These are phyloP conservation scores for Anguilla anguilla DNA, from an alignment of 2,797 vertebrate species.

Conservation along the genomic window DNA sequence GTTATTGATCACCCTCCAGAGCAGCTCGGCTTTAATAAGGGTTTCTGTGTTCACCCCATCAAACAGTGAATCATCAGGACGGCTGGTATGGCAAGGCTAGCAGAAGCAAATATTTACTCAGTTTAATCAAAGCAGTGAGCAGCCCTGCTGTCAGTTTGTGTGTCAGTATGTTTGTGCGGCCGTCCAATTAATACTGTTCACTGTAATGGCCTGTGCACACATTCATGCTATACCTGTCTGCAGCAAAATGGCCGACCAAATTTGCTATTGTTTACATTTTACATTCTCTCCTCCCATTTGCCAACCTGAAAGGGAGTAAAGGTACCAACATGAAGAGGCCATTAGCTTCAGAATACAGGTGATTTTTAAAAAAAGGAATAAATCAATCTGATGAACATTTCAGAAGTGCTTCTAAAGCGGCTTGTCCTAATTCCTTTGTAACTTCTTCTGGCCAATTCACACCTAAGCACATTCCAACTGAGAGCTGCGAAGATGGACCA, in stretches of 20 bases:
- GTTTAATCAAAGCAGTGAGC: conserved; percentile 24
- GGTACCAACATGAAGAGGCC: background rate
- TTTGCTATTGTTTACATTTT: background rate
- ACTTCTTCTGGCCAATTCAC: background rate
- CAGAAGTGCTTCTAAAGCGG: background rate
- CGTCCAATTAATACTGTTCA: conserved; percentile 31
- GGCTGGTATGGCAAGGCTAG: conserved; percentile 9
- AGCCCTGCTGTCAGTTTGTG: conserved; percentile 16
- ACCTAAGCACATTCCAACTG: conserved; percentile 4
- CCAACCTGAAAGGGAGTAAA: background rate
- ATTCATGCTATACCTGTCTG: background rate
- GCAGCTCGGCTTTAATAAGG: conserved; percentile 51
- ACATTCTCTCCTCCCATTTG: background rate
- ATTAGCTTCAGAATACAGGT: background rate
- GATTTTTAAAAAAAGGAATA: background rate
- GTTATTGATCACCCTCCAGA: conserved; percentile 80
- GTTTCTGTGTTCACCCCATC: conserved; percentile 26
- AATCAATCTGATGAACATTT: conserved; percentile 3
- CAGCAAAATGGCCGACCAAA: background rate
- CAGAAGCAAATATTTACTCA: conserved; percentile 32
- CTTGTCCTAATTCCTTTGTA: background rate
- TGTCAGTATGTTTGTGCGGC: conserved; percentile 9
- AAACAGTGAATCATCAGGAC: conserved; percentile 27
- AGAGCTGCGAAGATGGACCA: background rate
- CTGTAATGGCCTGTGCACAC: conserved; percentile 15